These are phyloP conservation scores for Dendropsophus ebraccatus DNA, from an alignment of 2,113 vertebrate species.

Conservation along the genomic window DNA sequence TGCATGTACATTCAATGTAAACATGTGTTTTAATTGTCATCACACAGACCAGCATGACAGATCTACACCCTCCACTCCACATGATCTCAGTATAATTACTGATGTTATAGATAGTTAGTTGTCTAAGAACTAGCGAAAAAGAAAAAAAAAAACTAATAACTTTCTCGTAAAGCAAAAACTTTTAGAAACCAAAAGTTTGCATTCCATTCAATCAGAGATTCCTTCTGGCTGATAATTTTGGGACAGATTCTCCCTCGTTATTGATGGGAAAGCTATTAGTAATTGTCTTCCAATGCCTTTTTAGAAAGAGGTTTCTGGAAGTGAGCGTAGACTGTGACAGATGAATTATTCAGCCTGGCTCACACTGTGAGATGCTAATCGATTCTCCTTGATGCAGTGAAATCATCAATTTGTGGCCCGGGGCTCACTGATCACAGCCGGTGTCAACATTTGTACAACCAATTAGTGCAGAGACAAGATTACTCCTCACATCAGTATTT, in stretches of 20 bases:
- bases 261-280: neutral
- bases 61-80: neutral
- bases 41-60: neutral
- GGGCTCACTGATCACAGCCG: constrained; percentile 44
- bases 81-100: neutral
- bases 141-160: neutral
- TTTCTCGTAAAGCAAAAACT: neutral
- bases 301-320: neutral
- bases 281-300: constrained; percentile 8
- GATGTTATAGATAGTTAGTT: neutral
- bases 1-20: neutral
- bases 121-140: neutral
- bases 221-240: constrained; percentile 19
- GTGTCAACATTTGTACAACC: constrained; percentile 3
- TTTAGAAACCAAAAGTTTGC: neutral
- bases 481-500: constrained; percentile 14
- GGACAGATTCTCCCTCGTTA: neutral
- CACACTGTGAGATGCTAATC: constrained; percentile 46
- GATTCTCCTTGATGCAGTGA: constrained; percentile 1
- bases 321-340: constrained; percentile 4
- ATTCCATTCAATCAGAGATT: constrained; percentile 10
- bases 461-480: constrained; percentile 34
- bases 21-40: neutral
- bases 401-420: neutral
- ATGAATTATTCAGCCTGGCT: constrained; percentile 13